Percentiles rank a stretch among this genome's conserved stretches.
phyloP scores from a whole-genome alignment of 2,113 vertebrate genomes.

The Malurus cyaneus region DNA sequence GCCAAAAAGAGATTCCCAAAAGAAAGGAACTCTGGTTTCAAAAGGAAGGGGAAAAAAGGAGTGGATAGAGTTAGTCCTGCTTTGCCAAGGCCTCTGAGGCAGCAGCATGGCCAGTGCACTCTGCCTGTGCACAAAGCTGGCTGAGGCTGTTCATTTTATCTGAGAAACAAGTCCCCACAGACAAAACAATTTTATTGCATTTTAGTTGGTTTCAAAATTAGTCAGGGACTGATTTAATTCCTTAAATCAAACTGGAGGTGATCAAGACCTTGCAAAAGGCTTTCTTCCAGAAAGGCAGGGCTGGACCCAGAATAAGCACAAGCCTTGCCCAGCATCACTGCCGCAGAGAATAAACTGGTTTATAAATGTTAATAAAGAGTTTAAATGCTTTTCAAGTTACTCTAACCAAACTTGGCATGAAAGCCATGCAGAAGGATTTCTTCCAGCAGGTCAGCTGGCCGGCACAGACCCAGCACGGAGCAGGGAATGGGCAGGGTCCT shows the following conservation, averaged over 20 bases:
- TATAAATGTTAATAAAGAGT: not conserved
- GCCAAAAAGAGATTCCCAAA: not conserved
- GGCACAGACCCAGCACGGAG: rapidly evolving
- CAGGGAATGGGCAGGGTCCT: not conserved
- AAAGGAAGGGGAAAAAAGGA: not conserved
- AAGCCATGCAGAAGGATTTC: not conserved
- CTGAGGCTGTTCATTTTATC: not conserved
- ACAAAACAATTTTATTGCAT: not conserved
- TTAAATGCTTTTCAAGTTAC: not conserved
- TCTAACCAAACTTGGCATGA: not conserved
- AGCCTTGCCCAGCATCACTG: not conserved
- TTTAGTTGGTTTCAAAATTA: not conserved
- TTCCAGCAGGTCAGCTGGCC: not conserved
- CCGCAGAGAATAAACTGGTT: not conserved
- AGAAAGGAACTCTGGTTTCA: not conserved
- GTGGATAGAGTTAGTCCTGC: not conserved
- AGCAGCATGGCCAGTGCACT: not conserved
- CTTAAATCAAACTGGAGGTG: not conserved
- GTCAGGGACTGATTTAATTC: not conserved
- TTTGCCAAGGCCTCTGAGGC: not conserved
- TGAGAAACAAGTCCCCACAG: not conserved
- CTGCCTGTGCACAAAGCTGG: not conserved
- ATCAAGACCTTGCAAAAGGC: not conserved
- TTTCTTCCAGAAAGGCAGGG: not conserved
- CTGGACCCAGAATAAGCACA: not conserved